phyloP scores from a whole-genome alignment of 2,113 vertebrate species.

The Pseudorectes ferrugineus region DNA sequence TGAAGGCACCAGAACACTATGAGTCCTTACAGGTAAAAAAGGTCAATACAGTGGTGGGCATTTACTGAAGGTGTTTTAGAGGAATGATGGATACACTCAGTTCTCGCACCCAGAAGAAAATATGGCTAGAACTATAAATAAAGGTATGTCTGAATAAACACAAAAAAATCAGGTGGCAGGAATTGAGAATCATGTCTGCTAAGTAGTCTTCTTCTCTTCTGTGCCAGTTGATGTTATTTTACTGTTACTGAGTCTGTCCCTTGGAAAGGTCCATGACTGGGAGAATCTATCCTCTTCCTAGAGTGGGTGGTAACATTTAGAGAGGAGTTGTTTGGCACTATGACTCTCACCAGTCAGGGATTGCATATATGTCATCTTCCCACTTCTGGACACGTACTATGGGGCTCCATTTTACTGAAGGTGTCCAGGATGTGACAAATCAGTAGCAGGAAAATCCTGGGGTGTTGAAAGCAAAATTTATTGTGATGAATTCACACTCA shows the following conservation, averaged over 20 bases:
- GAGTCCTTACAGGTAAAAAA: not conserved
- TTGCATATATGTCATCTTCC: not conserved
- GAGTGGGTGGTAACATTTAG: not conserved
- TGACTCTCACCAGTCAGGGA: not conserved
- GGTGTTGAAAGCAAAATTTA: not conserved
- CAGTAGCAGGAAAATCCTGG: not conserved
- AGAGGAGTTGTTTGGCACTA: not conserved
- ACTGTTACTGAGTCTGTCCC: not conserved
- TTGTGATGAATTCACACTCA: not conserved
- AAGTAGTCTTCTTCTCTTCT: not conserved
- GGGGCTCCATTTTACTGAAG: not conserved
- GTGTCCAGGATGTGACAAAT: not conserved
- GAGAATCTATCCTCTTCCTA: not conserved
- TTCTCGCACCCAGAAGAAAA: not conserved
- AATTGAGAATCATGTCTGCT: not conserved
- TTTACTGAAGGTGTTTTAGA: not conserved
- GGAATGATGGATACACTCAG: not conserved
- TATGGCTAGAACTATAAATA: not conserved
- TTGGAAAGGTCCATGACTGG: not conserved
- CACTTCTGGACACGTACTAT: not conserved
- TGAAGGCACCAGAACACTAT: not conserved
- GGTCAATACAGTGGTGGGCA: not conserved
- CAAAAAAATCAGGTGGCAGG: not conserved
- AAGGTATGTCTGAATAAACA: not conserved
- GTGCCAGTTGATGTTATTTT: not conserved